A percentile compares a stretch with the other conserved stretches of the same genome.
These are phyloP conservation scores for Asbolus verrucosus DNA, from an alignment of 1,140 invertebrate genomes.

Conservation along the genomic window DNA sequence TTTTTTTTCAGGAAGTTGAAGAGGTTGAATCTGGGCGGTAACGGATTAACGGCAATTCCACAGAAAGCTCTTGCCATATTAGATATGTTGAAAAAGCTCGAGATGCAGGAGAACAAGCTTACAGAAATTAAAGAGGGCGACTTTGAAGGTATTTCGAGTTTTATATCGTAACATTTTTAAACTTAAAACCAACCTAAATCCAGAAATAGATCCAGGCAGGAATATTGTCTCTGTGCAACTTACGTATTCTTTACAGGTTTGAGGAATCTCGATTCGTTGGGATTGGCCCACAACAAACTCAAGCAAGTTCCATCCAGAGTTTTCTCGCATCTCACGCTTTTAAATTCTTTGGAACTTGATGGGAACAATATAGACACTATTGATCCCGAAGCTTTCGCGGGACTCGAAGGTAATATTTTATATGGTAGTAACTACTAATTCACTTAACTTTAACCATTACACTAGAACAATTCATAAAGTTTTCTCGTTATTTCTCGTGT, in stretches of 20 bases:
- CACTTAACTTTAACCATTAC: too few species aligned
- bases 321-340: constrained; percentile 80
- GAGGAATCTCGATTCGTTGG: constrained; percentile 82
- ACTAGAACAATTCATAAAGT: too few species aligned
- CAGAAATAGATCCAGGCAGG: background rate
- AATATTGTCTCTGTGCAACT: background rate
- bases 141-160: constrained; percentile 78
- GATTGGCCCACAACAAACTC: constrained; percentile 86
- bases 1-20: constrained; percentile 78
- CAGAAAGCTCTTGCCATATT: constrained; percentile 81
- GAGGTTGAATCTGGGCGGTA: constrained; percentile 87
- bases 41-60: constrained; percentile 80
- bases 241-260: constrained; percentile 70
- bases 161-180: too few species aligned
- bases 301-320: constrained; percentile 81
- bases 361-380: constrained; percentile 85
- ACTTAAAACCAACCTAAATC: too few species aligned
- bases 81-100: constrained; percentile 84
- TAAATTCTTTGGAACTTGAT: constrained; percentile 88
- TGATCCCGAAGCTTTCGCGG: constrained; percentile 84
- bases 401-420: constrained; percentile 80
- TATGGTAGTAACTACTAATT: background rate
- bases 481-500: too few species aligned
- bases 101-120: constrained; percentile 89
- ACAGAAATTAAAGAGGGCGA: constrained; percentile 81